Conservation (phyloP, 1,140 invertebrate species). For the Ectropis grisescens region DNA sequence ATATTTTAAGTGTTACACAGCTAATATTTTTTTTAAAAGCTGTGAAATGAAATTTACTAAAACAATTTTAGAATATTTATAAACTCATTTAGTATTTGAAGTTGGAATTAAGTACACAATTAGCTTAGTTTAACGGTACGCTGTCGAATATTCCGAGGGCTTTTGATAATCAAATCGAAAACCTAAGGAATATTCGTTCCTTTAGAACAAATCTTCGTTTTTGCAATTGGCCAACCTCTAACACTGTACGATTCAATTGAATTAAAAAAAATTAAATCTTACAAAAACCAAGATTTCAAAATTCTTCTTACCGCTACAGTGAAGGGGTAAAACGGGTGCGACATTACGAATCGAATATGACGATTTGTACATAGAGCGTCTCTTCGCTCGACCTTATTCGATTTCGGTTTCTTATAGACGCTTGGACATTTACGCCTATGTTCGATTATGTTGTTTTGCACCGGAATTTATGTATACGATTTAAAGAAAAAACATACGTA, state of each 20-base stretch:
- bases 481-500: slow-evolving; percentile 59
- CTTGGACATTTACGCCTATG: slow-evolving; percentile 37
- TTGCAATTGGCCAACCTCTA: slow-evolving; percentile 71
- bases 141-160: slow-evolving; percentile 22
- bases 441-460: slow-evolving; percentile 46
- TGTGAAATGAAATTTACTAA: no score
- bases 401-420: no score
- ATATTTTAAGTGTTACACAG: no score
- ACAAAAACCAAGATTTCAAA: slow-evolving; percentile 18
- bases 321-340: slow-evolving; percentile 63
- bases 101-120: no score
- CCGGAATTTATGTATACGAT: slow-evolving; percentile 67
- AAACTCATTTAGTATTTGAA: no score
- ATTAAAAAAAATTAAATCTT: slow-evolving; percentile 8
- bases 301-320: slow-evolving; percentile 50
- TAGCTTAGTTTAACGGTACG: not conserved
- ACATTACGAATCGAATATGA: slow-evolving; percentile 16
- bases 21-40: no score
- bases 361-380: slow-evolving; percentile 4
- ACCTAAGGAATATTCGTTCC: slow-evolving; percentile 43
- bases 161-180: slow-evolving; percentile 5
- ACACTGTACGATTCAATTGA: slow-evolving; percentile 49
- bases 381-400: not conserved
- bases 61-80: no score
- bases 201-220: slow-evolving; percentile 70